These are phyloP conservation scores for Pangasius larnaudii DNA, from an alignment of 2,797 vertebrate species.

Conservation along the genomic window DNA sequence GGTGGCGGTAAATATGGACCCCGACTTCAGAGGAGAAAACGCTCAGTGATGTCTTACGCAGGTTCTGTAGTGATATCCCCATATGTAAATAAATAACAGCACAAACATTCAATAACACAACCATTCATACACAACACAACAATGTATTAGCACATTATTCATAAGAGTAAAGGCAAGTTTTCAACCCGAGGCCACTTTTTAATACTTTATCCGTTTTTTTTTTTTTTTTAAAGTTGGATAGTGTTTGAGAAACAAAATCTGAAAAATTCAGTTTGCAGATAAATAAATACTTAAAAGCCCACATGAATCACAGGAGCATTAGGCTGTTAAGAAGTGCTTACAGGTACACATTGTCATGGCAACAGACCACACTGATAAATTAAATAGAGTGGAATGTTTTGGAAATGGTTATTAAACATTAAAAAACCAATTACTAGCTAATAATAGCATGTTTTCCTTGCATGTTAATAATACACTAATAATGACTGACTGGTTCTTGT, in stretches of 20 bases:
- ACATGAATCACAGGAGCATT: not conserved
- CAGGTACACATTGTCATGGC: not conserved
- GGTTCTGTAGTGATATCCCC: constrained; percentile 78
- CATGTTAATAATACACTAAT: not conserved
- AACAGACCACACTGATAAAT: not conserved
- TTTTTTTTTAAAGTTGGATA: not conserved
- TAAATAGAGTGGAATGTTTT: not conserved
- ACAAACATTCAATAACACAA: not conserved
- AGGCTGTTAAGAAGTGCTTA: not conserved
- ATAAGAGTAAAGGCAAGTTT: not conserved
- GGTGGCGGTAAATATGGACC: constrained; percentile 70
- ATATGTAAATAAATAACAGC: constrained; percentile 47
- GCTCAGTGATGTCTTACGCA: constrained; percentile 68
- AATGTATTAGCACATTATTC: not conserved
- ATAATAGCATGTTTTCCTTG: not conserved
- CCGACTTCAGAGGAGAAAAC: constrained; percentile 65
- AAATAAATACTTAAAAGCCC: not conserved
- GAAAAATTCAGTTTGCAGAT: not conserved
- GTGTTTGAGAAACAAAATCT: not conserved
- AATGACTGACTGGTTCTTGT: not conserved
- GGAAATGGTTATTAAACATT: not conserved
- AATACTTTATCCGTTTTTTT: not conserved
- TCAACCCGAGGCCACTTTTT: not conserved
- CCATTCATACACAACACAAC: not conserved
- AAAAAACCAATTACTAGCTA: not conserved